Conservation (phyloP, 2,888 invertebrate species). For the Trachelus tabidus region DNA sequence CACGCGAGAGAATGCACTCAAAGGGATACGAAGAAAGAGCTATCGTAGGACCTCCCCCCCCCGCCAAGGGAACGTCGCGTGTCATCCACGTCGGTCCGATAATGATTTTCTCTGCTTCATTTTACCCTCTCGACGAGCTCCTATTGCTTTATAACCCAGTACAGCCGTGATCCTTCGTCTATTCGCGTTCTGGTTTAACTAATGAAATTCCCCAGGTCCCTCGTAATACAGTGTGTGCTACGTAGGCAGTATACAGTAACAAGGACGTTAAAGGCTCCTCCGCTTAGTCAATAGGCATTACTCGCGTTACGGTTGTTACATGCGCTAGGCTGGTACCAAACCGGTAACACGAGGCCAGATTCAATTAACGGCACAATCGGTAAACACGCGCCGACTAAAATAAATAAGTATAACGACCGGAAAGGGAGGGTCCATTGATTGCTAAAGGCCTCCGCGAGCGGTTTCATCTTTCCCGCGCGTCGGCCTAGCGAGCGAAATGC, state of each 20-base stretch:
- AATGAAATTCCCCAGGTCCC: not conserved
- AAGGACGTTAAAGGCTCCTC: not conserved
- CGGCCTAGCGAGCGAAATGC: not conserved
- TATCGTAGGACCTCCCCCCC: not conserved
- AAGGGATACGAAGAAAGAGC: not conserved
- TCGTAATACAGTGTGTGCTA: not conserved
- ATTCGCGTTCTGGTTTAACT: not conserved
- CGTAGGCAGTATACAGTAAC: not conserved
- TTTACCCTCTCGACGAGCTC: not conserved
- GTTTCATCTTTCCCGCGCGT: constrained; percentile 2
- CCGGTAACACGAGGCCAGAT: constrained; percentile 7
- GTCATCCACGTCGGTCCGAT: not conserved
- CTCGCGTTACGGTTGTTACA: not conserved
- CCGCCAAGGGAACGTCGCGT: not conserved
- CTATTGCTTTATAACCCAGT: not conserved
- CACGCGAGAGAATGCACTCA: not conserved
- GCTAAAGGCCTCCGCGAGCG: not conserved
- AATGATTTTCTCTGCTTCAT: not conserved
- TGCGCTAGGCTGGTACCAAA: not conserved
- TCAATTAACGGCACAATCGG: constrained; percentile 1
- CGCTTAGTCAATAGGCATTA: not conserved
- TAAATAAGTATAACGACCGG: not conserved
- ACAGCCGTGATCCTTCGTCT: not conserved
- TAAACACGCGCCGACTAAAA: not conserved
- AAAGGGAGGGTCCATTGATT: constrained; percentile 2